Evolutionary conservation across 2,113 vertebrate species (phyloP).

Genomic region (Dasyprocta punctata): DNA sequence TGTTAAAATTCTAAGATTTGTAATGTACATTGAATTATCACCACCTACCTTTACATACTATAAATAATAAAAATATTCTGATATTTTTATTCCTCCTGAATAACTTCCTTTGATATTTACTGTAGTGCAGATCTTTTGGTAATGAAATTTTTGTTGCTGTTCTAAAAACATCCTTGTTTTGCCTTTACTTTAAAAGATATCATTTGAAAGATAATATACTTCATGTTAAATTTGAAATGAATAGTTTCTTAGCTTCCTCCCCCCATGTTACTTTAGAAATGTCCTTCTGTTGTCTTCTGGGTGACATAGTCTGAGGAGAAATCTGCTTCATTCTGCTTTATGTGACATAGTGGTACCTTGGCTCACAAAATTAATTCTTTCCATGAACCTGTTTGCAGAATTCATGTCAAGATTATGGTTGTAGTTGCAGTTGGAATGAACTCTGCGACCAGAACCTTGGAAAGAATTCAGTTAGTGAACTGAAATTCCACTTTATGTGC

Average conservation of each 20-base stretch:
- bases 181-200: not conserved
- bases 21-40: not conserved
- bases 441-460: not conserved
- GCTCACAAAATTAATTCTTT: not conserved
- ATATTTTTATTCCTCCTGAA: not conserved
- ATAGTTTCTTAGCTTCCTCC: not conserved
- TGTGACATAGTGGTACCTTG: not conserved
- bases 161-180: not conserved
- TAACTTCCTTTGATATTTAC: constrained; percentile 6
- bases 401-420: not conserved
- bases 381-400: not conserved
- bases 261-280: not conserved
- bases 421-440: not conserved
- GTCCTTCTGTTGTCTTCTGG: not conserved
- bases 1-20: not conserved
- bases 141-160: not conserved
- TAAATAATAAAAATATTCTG: not conserved
- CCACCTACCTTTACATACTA: not conserved
- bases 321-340: not conserved
- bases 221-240: not conserved
- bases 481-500: not conserved
- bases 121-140: not conserved
- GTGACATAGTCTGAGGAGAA: not conserved
- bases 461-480: not conserved
- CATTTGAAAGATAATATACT: not conserved